These are phyloP conservation scores for Lerista edwardsae DNA, from an alignment of 2,797 vertebrate genomes.

Conservation along the genomic window DNA sequence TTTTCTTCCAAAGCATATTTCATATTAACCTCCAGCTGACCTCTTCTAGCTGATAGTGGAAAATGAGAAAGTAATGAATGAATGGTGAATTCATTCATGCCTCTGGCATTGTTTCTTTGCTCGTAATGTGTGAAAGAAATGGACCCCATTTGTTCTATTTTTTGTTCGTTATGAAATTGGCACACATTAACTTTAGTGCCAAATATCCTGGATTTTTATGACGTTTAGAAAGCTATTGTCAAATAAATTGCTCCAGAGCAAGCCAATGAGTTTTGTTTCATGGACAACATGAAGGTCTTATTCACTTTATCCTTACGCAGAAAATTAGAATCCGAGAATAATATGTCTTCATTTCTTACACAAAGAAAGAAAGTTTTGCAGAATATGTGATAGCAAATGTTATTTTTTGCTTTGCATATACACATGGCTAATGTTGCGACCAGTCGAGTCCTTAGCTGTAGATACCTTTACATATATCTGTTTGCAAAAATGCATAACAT, in stretches of 20 bases:
- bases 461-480: not conserved
- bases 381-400: not conserved
- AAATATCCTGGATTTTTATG: conserved; percentile 30
- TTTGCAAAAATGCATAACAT: too few species aligned
- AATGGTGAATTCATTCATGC: too few species aligned
- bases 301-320: not conserved
- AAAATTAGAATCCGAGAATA: not conserved
- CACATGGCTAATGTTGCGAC: not conserved
- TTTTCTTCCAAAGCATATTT: conserved; percentile 29
- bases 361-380: not conserved
- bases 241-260: not conserved
- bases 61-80: not conserved
- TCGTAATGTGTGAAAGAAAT: too few species aligned
- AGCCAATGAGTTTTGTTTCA: not conserved
- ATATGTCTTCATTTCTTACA: not conserved
- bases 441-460: not conserved
- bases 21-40: not conserved
- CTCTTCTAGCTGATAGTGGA: not conserved
- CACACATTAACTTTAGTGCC: too few species aligned
- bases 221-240: not conserved
- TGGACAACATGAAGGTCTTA: not conserved
- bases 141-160: too few species aligned
- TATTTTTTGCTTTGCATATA: not conserved
- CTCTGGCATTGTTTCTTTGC: too few species aligned
- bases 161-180: too few species aligned